These are phyloP conservation scores for Hystrix cristata DNA, from an alignment of 2,113 vertebrate species.

Conservation along the genomic window DNA sequence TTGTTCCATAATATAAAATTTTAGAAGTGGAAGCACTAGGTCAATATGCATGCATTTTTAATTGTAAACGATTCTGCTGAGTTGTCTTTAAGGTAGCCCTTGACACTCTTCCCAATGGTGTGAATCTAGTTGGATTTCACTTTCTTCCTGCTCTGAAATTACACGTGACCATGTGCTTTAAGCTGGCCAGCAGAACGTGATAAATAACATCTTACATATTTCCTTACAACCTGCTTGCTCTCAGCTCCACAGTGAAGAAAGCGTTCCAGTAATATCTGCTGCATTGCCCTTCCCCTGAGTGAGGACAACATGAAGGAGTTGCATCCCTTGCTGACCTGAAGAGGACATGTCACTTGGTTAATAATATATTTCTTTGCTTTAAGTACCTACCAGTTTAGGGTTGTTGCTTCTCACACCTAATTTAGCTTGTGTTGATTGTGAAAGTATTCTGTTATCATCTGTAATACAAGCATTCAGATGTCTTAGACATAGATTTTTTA, in stretches of 20 bases:
- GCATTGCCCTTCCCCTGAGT: neutral
- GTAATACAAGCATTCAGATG: neutral
- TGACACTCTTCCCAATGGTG: neutral
- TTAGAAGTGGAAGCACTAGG: neutral
- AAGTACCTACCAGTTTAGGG: neutral
- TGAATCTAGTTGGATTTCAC: neutral
- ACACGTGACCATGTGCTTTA: neutral
- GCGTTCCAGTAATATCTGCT: neutral
- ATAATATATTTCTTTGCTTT: neutral
- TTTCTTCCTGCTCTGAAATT: neutral
- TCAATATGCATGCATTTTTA: neutral
- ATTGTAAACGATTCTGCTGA: constrained; percentile 4
- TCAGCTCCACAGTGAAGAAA: neutral
- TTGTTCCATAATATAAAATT: neutral
- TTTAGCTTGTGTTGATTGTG: neutral
- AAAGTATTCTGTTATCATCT: neutral
- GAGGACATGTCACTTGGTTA: neutral
- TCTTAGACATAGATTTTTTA: neutral
- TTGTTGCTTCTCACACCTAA: neutral
- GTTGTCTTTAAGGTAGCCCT: neutral
- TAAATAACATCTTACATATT: neutral
- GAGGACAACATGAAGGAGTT: neutral
- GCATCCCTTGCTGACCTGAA: neutral
- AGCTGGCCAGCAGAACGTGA: neutral
- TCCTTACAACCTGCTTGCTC: neutral